phyloP scores from a whole-genome alignment of 37 sponge, comb jelly and placozoan genomes.

The Haliclona indistincta region DNA sequence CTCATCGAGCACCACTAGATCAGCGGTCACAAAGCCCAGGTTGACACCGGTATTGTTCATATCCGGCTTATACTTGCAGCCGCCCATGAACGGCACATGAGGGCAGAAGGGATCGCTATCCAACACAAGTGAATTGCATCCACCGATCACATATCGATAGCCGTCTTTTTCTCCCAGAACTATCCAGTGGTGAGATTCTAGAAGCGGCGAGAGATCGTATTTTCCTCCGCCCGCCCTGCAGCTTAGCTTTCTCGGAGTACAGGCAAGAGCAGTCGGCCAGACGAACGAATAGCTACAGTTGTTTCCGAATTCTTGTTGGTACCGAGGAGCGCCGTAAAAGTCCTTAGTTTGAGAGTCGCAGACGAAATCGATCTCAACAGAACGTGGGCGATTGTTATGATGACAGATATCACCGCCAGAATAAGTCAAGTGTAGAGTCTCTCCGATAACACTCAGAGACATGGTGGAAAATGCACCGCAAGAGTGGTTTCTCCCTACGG shows the following conservation, averaged over 20 bases:
- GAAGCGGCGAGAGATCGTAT: constrained; percentile 58
- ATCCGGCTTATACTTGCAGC: constrained; percentile 17
- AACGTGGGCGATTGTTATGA: not conserved
- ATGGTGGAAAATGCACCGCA: constrained; percentile 18
- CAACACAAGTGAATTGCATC: constrained; percentile 24
- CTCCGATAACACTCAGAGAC: constrained; percentile 36
- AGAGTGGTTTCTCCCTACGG: not conserved
- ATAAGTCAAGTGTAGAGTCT: constrained; percentile 33
- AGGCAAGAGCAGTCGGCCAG: constrained; percentile 75
- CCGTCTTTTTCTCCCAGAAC: not conserved
- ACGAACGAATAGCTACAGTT: constrained; percentile 65
- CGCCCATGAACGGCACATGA: constrained; percentile 36
- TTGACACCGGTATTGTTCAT: not conserved
- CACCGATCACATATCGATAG: constrained; percentile 38
- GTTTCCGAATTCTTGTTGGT: constrained; percentile 36
- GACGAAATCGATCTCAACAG: constrained; percentile 48
- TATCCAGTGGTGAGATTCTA: constrained; percentile 20
- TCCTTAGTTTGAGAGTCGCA: constrained; percentile 32
- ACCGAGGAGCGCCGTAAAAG: constrained; percentile 19
- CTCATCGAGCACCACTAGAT: constrained; percentile 38
- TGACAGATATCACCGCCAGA: constrained; percentile 47
- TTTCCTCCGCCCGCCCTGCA: constrained; percentile 62
- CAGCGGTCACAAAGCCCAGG: constrained; percentile 46
- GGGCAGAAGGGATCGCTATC: constrained; percentile 18
- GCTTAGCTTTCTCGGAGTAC: constrained; percentile 48